Conservation (phyloP, 2,888 invertebrate species). For the Perizoma flavofasciatum region DNA sequence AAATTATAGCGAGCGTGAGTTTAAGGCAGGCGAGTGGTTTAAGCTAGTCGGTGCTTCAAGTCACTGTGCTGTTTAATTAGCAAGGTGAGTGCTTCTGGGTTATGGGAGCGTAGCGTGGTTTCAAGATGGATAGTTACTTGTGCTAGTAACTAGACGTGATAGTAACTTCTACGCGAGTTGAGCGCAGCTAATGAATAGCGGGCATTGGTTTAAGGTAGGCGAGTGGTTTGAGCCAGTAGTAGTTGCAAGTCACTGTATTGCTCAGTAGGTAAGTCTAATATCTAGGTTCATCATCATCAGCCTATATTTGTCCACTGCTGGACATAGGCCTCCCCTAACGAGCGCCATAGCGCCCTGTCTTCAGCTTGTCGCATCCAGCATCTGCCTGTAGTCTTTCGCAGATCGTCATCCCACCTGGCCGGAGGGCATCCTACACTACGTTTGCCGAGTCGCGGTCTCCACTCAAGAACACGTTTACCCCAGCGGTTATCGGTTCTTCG, state of each 20-base stretch:
- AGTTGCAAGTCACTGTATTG: neutral
- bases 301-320: too few species aligned
- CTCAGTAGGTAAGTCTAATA: neutral
- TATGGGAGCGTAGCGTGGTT: neutral
- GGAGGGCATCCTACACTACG: too few species aligned
- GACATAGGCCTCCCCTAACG: too few species aligned
- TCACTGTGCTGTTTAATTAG: too few species aligned
- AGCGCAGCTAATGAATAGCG: conserved; percentile 61
- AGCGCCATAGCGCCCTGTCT: too few species aligned
- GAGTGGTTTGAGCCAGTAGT: conserved; percentile 14
- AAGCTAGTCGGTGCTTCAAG: conserved; percentile 5
- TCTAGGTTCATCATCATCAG: too few species aligned
- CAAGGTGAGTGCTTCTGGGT: neutral
- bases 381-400: too few species aligned
- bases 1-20: conserved; percentile 54
- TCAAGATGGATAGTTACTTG: neutral
- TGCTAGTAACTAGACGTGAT: neutral
- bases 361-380: too few species aligned
- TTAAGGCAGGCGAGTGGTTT: conserved; percentile 28
- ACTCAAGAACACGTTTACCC: too few species aligned
- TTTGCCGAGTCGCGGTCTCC: too few species aligned
- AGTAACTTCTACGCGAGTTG: conserved; percentile 48
- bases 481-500: too few species aligned
- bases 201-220: conserved; percentile 36
- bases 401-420: too few species aligned